Evolutionary conservation across 2,797 vertebrate species (phyloP), one percentile per base, ranked within the genome.

Genomic region (Xiphorhynchus erythropygius): DNA sequence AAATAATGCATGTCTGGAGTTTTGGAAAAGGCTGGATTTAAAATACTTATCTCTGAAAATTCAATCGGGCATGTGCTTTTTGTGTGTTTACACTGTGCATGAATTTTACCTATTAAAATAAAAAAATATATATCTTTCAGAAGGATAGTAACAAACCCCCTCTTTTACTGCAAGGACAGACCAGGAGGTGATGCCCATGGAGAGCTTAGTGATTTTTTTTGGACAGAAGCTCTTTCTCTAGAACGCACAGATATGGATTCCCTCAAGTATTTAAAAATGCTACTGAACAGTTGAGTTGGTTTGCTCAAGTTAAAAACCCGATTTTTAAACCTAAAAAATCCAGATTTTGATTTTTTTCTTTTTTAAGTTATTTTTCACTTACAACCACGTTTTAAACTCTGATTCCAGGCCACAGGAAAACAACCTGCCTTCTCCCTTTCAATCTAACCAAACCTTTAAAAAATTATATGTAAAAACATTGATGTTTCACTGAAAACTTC

Each of bases 1-100:
- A 97, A 97, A 96, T 95, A 97, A 93, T 70, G 55, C 53, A 86
- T 90, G 71, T 57, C 46, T 84, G 77, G 63, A 86, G 87, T 70
- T 78, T 89, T 87, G 81, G 78, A 83, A 86, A 95, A 78, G 60
- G n/a, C 60, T 49, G 84, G 83, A 89, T 94, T 94, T 96, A 74
- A 96, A 92, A 94, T 80, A 84, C 55, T 84, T 84, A 89, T 87
- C 65, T 84, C 87, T 56, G 68, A 88, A 94, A 93, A 89, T 70
- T 91, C 87, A 92, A 37, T 33, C 85, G 77, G 50, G 52, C 1
- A 2, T 70, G 59, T 77, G 56, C 19, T 77, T 91, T 80, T 84
- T 73, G 22, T 85, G 75, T 80, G 62, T 81, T 95, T 85, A 92
- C 62, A 71, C 33, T 68, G 32, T 35, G 37, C 44, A 71, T 35